These are phyloP conservation scores for Lagopus leucura DNA, from an alignment of 2,113 vertebrate species.

Conservation along the genomic window DNA sequence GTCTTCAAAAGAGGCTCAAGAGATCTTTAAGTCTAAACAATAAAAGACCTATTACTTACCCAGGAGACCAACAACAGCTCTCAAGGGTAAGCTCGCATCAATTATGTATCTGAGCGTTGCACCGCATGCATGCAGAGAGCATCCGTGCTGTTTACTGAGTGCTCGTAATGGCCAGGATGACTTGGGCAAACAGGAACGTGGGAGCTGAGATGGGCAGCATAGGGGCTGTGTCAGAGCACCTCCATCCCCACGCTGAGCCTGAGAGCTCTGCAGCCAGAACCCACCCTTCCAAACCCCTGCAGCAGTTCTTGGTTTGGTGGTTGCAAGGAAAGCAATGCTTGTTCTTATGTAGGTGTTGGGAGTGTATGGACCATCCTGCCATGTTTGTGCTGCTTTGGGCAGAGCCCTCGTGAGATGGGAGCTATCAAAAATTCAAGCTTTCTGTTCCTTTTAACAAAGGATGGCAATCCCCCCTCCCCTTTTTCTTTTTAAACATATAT, in stretches of 20 bases:
- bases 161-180: conserved; percentile 61
- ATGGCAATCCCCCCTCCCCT: not conserved
- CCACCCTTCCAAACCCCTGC: not conserved
- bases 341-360: not conserved
- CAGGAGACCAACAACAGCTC: conserved; percentile 61
- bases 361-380: not conserved
- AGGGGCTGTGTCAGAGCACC: not conserved
- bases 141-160: conserved; percentile 49
- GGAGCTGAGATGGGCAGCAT: not conserved
- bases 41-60: conserved; percentile 64
- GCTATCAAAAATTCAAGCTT: not conserved
- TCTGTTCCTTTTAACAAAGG: not conserved
- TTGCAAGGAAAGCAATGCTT: not conserved
- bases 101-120: conserved; percentile 70
- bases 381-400: not conserved
- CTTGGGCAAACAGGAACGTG: not conserved
- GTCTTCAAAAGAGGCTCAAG: conserved; percentile 55
- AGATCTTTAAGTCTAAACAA: conserved; percentile 67
- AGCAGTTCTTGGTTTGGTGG: not conserved
- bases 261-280: not conserved
- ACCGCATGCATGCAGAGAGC: conserved; percentile 37
- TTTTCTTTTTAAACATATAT: not conserved
- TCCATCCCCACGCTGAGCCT: not conserved
- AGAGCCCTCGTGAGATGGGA: not conserved
- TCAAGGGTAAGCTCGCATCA: conserved; percentile 65